Evolutionary conservation across 1,140 invertebrate species (phyloP), one percentile per base, ranked within the genome.

Genomic region (Drosophila rhopaloa): DNA sequence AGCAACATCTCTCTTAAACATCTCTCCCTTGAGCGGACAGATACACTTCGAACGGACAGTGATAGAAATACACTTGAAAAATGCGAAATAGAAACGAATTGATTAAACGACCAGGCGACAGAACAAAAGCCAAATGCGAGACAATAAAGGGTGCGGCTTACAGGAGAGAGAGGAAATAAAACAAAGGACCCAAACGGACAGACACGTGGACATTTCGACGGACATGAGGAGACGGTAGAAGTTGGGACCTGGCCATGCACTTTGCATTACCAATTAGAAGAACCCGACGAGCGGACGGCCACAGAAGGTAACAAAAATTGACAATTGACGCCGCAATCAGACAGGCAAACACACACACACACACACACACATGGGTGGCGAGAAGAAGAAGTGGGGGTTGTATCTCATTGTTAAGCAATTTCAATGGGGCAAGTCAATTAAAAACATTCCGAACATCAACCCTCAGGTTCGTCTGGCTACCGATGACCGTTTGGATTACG

Each of bases 261-360:
- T 86, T 86, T 82, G 79, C 82, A 86, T 86, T 86, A 86, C 78
- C 82, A 86, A 86, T 86, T 86, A 84, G 68, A 71, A 72, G 62
- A 67, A 53, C 27, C 43, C 59, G 41, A 60, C 48, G 41, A 54
- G 48, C 37, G 41, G 55, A 59, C 50, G 48, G 47, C 40, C 46
- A 76, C 47, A 67, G 54, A 76, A 76, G 55, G 72, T 58, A 75
- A 76, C 54, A 70, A 78, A 68, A 78, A 78, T 70, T 68, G 83
- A 86, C 82, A 79, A 86, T 86, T 88, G 82, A 79, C 79, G 79
- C 79, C 79, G 79, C 79, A 84, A 84, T 80, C 80, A 83, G 60
- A 60, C 48, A 50, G 44, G 43, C 68, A 48, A 47, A 47, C 50
- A 56, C 19, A 40, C 48, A 65, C n/a, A 51, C 46, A 67, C n/a